Percentiles rank a stretch among this genome's conserved stretches.
Conservation (phyloP, 2,888 invertebrate genomes). For the Synanthedon formicaeformis region DNA sequence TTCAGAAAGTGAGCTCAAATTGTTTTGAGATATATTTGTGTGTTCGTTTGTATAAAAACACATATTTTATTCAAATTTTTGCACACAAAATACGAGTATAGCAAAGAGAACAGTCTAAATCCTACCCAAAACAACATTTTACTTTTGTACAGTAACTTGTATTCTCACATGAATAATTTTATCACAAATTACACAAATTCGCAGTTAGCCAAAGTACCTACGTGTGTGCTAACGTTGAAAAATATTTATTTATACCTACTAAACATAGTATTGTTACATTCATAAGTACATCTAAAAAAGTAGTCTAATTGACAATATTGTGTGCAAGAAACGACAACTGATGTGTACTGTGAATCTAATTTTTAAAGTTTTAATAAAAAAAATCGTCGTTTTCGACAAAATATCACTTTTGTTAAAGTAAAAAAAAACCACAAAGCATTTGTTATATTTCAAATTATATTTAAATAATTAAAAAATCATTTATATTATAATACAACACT, state of each 20-base stretch:
- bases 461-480: constrained; percentile 12
- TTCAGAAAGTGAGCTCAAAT: too few species aligned
- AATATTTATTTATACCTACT: not conserved
- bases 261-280: not conserved
- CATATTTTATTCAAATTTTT: too few species aligned
- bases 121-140: too few species aligned
- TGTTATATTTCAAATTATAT: not conserved
- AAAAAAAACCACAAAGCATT: not conserved
- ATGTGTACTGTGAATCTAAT: not conserved
- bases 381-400: too few species aligned
- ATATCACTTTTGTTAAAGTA: too few species aligned
- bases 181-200: not conserved
- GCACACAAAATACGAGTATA: too few species aligned
- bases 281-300: not conserved
- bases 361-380: too few species aligned
- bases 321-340: not conserved
- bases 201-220: not conserved
- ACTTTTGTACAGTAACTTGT: too few species aligned
- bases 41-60: too few species aligned
- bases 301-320: not conserved
- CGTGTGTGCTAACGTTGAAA: not conserved
- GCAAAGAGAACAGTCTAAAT: too few species aligned
- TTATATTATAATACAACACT: constrained; percentile 10
- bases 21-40: too few species aligned
- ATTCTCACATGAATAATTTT: not conserved